These are phyloP conservation scores for Imbricaverruca yamaguchii DNA, from an alignment of 2,888 invertebrate genomes.

Conservation along the genomic window DNA sequence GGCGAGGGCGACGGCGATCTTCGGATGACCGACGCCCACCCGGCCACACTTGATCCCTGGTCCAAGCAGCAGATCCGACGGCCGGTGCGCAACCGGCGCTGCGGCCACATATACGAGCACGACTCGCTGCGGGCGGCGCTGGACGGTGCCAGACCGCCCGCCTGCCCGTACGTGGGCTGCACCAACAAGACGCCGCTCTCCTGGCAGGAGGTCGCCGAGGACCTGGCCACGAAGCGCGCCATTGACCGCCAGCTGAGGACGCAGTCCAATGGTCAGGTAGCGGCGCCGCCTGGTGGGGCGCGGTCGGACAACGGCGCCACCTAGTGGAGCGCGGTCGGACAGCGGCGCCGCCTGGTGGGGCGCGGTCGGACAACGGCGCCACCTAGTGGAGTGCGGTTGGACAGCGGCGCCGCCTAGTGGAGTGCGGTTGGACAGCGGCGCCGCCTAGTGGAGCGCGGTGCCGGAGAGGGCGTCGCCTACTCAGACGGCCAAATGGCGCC, in stretches of 20 bases:
- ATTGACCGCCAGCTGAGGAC: not conserved
- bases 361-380: no score
- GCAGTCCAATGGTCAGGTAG: no score
- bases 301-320: no score
- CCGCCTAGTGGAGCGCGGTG: no score
- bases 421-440: no score
- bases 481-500: no score
- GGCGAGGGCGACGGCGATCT: not conserved
- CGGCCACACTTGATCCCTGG: not conserved
- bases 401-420: no score
- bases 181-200: not conserved
- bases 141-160: not conserved
- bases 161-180: slow-evolving; percentile 12
- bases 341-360: no score
- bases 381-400: no score
- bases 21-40: not conserved
- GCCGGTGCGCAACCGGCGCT: not conserved
- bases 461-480: no score
- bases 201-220: not conserved
- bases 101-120: slow-evolving; percentile 13
- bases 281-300: no score
- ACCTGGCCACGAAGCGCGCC: not conserved
- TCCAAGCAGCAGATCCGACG: not conserved
- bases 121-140: not conserved
- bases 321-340: no score